Evolutionary conservation across 2,888 invertebrate genomes (phyloP).

Genomic region (Pelosia muscerda): DNA sequence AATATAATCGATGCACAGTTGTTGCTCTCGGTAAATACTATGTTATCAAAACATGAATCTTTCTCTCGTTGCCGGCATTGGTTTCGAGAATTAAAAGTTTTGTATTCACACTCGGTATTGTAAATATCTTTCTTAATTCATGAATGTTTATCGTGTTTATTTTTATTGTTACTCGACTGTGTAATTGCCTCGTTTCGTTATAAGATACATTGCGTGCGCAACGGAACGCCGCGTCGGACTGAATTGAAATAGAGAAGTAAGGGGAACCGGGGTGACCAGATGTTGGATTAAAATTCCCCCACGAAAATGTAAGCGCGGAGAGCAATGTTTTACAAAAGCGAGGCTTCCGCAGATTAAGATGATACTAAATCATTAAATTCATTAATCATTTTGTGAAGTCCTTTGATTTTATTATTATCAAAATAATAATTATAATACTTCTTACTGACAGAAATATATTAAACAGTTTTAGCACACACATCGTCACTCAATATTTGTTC

Average conservation of each 20-base stretch:
- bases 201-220: constrained; percentile 18
- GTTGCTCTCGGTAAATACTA: constrained; percentile 18
- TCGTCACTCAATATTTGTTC: too few species aligned
- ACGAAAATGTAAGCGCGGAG: background rate
- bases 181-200: constrained; percentile 13
- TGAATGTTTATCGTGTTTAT: constrained; percentile 29
- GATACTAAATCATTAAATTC: too few species aligned
- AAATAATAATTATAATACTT: background rate
- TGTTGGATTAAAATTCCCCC: constrained; percentile 7
- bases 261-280: constrained; percentile 17
- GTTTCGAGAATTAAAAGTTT: constrained; percentile 21
- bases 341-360: background rate
- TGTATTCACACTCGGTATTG: constrained; percentile 17
- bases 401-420: background rate
- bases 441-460: too few species aligned
- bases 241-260: background rate
- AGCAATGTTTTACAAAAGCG: background rate
- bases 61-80: constrained; percentile 11
- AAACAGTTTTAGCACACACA: too few species aligned
- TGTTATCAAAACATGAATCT: constrained; percentile 36
- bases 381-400: background rate
- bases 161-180: constrained; percentile 31
- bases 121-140: constrained; percentile 28
- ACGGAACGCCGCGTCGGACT: constrained; percentile 30
- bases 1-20: constrained; percentile 48